Base-by-base conservation (phyloP, 2,888 invertebrate species). In the Oscheius sp. region DNA sequence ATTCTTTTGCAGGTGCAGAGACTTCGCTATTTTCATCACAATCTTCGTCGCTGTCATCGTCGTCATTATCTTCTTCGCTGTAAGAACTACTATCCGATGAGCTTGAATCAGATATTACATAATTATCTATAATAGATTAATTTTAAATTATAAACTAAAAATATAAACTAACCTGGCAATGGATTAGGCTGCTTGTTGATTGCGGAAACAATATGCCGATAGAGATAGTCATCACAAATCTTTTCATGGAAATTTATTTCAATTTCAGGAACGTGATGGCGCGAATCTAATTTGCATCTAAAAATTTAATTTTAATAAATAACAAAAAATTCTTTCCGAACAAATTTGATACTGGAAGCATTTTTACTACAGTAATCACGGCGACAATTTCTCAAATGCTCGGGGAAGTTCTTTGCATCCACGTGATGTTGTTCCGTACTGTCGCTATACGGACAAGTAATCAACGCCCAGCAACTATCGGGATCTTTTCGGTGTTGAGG, bases 311-410 rank as follows among this genome's bases (percentile, higher is more conserved):
- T 18, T 41, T 29, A 23, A 63, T 35, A 55, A 18, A 13, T 23
- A 9, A 59, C 16, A 23, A 27, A 13, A 71, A 63, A 13, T 70
- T 3, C 16, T 13, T 46, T 59, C 73, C 73, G 69, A 13, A 74
- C 58, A 29, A 70, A 64, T 13, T 52, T 49, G 46, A 72, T 35
- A 21, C 68, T 61, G 45, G 46, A n/a, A 21, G 58, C 53, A 29
- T 76, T 69, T 29, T 55, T 29, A 13, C 27, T 55, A 13, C 69
- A 64, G 35, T 56, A 52, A 13, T 69, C 72, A 12, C 56, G 43
- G 2, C 76, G 76, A 58, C 76, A 76, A 43, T 76, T 49, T 12
- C 71, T 18, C n/a, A 76, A n/a, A 73, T 76, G 72, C 16, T 56
- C 46, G 12, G 73, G 53, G 18, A 63, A 69, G 25, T 69, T 35